These are phyloP conservation scores for Probosciger aterrimus DNA, from an alignment of 2,113 vertebrate species.

Conservation along the genomic window DNA sequence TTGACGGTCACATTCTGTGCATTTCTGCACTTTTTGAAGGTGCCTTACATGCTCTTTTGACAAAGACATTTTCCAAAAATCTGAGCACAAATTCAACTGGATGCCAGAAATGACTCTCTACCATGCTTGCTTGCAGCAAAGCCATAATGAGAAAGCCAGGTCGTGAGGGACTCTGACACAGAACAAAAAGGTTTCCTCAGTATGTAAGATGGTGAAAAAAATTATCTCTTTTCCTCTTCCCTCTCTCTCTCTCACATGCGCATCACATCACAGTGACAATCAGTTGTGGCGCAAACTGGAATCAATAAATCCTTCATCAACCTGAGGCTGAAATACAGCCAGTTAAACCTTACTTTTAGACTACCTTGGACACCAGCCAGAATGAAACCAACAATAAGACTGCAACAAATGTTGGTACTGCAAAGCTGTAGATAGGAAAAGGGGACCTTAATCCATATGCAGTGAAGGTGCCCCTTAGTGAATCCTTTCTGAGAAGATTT, in stretches of 20 bases:
- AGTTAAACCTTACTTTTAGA: slow-evolving; percentile 50
- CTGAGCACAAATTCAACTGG: background rate
- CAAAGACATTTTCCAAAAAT: background rate
- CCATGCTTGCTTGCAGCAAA: background rate
- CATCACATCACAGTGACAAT: slow-evolving; percentile 47
- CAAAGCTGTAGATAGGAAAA: background rate
- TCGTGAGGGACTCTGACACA: background rate
- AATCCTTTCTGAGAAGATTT: background rate
- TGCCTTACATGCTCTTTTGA: background rate
- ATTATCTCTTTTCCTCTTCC: background rate
- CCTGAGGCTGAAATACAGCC: slow-evolving; percentile 59
- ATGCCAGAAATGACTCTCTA: background rate
- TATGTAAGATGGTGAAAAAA: background rate
- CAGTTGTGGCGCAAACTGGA: slow-evolving; percentile 47
- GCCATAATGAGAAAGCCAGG: background rate
- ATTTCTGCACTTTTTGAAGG: background rate
- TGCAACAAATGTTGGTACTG: slow-evolving; percentile 63
- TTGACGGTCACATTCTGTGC: background rate
- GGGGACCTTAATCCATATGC: slow-evolving; percentile 13
- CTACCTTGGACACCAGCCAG: slow-evolving; percentile 68
- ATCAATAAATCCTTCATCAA: slow-evolving; percentile 70
- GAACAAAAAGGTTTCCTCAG: slow-evolving; percentile 32
- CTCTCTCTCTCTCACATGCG: background rate
- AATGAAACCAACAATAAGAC: slow-evolving; percentile 77
- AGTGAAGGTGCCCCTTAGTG: background rate